Percentiles rank a stretch among this genome's conserved stretches.
These are phyloP conservation scores for Dasysyrphus tricinctus DNA, from an alignment of 2,888 invertebrate species.

Conservation along the genomic window DNA sequence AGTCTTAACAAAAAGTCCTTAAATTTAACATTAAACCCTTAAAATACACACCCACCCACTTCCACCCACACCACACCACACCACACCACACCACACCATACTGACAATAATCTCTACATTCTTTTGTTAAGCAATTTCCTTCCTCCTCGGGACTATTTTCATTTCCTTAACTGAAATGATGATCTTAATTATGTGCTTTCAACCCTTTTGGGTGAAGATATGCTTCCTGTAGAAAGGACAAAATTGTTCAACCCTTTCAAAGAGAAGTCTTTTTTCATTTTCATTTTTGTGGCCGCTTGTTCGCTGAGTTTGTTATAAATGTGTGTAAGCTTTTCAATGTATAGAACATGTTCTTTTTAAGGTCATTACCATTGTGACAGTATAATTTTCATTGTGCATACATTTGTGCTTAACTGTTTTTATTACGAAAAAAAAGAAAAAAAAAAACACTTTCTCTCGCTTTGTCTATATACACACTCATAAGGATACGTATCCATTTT, in stretches of 20 bases:
- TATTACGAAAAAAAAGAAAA: neutral
- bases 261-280: slow-evolving; percentile 35
- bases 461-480: neutral
- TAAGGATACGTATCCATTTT: slow-evolving; percentile 8
- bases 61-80: neutral
- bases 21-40: slow-evolving; percentile 46
- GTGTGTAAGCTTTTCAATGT: neutral
- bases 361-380: slow-evolving; percentile 75
- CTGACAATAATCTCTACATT: slow-evolving; percentile 37
- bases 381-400: slow-evolving; percentile 69
- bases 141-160: slow-evolving; percentile 65
- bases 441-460: neutral
- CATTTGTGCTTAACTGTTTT: slow-evolving; percentile 64
- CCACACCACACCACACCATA: neutral
- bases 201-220: slow-evolving; percentile 68
- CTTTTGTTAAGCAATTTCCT: slow-evolving; percentile 67
- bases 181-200: slow-evolving; percentile 75
- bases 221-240: slow-evolving; percentile 70
- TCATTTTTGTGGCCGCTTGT: slow-evolving; percentile 12
- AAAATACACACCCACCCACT: neutral
- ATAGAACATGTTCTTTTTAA: slow-evolving; percentile 48
- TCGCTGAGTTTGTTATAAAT: neutral
- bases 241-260: slow-evolving; percentile 61
- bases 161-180: slow-evolving; percentile 73
- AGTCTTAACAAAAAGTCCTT: slow-evolving; percentile 42